Conservation (phyloP, 2,113 vertebrate species). For the Ammodytes dubius region DNA sequence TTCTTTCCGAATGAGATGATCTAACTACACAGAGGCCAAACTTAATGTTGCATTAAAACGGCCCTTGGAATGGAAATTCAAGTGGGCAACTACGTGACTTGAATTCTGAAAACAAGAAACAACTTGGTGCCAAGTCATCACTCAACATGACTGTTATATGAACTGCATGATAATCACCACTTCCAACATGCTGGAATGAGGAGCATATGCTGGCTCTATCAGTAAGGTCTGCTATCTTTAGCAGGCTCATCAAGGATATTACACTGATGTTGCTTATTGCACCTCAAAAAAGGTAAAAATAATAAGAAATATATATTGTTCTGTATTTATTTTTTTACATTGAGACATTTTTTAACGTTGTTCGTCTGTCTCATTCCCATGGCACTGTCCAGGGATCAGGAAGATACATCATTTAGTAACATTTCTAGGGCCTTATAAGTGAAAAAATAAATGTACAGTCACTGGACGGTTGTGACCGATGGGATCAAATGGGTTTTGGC, state of each 20-base stretch:
- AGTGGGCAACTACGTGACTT: not conserved
- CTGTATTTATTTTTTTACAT: not conserved
- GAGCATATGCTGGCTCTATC: not conserved
- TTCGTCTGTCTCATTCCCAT: conserved; percentile 2
- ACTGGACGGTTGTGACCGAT: no score
- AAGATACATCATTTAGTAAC: not conserved
- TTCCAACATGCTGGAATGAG: not conserved
- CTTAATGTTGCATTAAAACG: not conserved
- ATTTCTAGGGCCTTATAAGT: no score
- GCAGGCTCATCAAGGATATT: not conserved
- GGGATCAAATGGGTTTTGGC: not conserved
- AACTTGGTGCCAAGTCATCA: not conserved
- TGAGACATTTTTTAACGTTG: not conserved
- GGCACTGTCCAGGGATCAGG: not conserved
- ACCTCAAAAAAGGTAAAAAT: not conserved
- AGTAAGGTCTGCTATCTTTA: not conserved
- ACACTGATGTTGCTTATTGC: not conserved
- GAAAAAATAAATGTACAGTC: no score
- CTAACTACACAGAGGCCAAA: not conserved
- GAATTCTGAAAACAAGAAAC: not conserved
- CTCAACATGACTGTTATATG: not conserved
- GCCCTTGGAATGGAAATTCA: not conserved
- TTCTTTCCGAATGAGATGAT: not conserved
- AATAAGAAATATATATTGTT: not conserved
- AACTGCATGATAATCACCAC: not conserved